Evolutionary conservation across 2,113 vertebrate species (phyloP), one percentile per base, ranked within the genome.

Genomic region (Empidonax traillii): DNA sequence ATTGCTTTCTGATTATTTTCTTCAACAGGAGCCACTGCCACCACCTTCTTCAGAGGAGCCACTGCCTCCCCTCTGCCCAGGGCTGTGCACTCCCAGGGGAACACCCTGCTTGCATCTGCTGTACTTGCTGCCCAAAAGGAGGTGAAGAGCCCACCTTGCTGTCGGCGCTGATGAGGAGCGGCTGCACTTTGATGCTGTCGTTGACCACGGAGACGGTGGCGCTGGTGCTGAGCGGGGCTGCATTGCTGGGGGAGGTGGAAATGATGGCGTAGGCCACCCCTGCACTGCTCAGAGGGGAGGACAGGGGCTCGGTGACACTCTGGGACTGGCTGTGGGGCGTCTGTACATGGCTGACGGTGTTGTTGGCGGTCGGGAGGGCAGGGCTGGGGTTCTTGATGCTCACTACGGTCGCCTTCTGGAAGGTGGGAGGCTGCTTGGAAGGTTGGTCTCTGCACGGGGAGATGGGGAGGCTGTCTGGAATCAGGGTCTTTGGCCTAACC

Each of bases 401-500:
- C 92, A 99, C 98, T 73, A 98, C 98, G 0, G 99, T 98, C 55
- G 98, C 98, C 94, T 98, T 98, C 97, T 98, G 98, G 97, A 99
- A 98, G 31, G 98, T 93, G 30, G 98, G 97, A 30, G 98, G 98
- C 97, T 99, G 99, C 85, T 98, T 98, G 81, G 98, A 98, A 79
- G 98, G 98, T 95, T 98, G 98, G 89, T 99, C 98, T 97, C 98
- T 98, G 97, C 98, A 98, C 2, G 97, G 98, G 93, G 98, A 98
- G 96, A 98, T 83, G 35, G 99, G 99, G 97, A 99, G 99, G 98
- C 99, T 99, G 97, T 99, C 99, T 87, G 99, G 99, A 97, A 99
- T 99, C 98, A 99, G 98, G 94, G 99, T 99, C 99, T 99, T 99
- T 99, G 99, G 99, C 99, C 99, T 99, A 98, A 99, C 99, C 99